Percentiles rank a stretch among this genome's conserved stretches.
These are phyloP conservation scores for Neodiprion pinetum DNA, from an alignment of 1,140 invertebrate species.

Conservation along the genomic window DNA sequence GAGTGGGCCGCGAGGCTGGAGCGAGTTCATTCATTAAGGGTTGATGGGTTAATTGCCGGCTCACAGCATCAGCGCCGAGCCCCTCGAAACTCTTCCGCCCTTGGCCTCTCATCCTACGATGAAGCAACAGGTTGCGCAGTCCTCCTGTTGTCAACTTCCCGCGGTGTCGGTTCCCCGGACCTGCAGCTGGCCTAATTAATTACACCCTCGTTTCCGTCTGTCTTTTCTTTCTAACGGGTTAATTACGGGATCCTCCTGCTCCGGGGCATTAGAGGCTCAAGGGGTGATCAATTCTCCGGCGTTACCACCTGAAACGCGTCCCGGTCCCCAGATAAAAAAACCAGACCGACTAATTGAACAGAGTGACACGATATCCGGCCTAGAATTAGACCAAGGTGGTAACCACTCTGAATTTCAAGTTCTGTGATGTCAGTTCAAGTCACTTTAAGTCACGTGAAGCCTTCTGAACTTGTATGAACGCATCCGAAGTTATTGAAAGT, in stretches of 20 bases:
- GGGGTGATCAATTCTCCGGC: no score
- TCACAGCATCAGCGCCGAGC: neutral
- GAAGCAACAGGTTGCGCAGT: slow-evolving; percentile 4
- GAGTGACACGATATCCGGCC: no score
- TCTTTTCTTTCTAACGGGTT: neutral
- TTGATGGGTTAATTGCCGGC: slow-evolving; percentile 6
- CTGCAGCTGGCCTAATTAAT: neutral
- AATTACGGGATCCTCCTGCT: slow-evolving; percentile 36
- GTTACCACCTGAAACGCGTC: no score
- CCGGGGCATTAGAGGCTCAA: no score
- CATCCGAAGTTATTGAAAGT: no score
- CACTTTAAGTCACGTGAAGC: no score
- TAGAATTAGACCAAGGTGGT: no score
- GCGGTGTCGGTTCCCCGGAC: neutral
- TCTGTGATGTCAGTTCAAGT: no score
- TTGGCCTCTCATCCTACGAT: neutral
- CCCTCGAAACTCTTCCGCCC: neutral
- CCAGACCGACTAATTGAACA: no score
- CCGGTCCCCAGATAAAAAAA: no score
- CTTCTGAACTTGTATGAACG: no score
- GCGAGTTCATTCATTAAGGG: slow-evolving; percentile 1
- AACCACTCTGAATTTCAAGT: no score
- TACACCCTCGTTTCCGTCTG: slow-evolving; percentile 4
- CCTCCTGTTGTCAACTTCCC: neutral
- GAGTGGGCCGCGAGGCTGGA: neutral